phyloP scores from a whole-genome alignment of 2,888 invertebrate genomes.

The Sphaerophoria taeniata region DNA sequence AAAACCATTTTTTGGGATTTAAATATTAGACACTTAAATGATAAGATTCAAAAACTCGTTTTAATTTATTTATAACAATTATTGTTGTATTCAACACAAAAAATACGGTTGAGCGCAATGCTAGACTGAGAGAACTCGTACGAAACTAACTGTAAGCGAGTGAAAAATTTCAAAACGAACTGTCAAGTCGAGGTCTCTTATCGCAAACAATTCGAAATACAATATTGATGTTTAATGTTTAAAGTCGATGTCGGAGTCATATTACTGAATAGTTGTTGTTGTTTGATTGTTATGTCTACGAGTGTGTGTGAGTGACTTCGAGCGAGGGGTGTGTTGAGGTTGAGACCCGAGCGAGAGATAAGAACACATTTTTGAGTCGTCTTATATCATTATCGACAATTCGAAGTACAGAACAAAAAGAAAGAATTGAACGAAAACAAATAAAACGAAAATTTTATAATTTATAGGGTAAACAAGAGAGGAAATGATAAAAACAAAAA shows the following conservation, averaged over 20 bases:
- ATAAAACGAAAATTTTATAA: constrained; percentile 28
- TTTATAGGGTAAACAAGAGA: constrained; percentile 25
- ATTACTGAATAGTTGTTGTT: constrained; percentile 20
- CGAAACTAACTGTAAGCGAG: constrained; percentile 41
- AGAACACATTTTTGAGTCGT: constrained; percentile 29
- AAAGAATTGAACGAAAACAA: background rate
- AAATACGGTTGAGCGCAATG: no score
- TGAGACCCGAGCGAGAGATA: constrained; percentile 36
- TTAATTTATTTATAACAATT: background rate
- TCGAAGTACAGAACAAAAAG: constrained; percentile 14
- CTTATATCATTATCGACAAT: constrained; percentile 30
- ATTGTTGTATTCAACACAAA: background rate
- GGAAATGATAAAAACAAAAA: constrained; percentile 1
- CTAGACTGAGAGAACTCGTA: background rate
- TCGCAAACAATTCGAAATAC: constrained; percentile 55
- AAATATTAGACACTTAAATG: no score
- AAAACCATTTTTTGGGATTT: constrained; percentile 12
- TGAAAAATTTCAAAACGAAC: constrained; percentile 41
- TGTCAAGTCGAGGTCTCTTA: constrained; percentile 65
- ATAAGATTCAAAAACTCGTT: background rate
- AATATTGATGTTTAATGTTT: constrained; percentile 67
- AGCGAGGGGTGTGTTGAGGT: constrained; percentile 51
- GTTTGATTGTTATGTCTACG: background rate
- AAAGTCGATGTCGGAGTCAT: constrained; percentile 58
- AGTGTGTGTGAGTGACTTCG: background rate